phyloP scores from a whole-genome alignment of 2,888 invertebrate species.

The Cheilosia soror region DNA sequence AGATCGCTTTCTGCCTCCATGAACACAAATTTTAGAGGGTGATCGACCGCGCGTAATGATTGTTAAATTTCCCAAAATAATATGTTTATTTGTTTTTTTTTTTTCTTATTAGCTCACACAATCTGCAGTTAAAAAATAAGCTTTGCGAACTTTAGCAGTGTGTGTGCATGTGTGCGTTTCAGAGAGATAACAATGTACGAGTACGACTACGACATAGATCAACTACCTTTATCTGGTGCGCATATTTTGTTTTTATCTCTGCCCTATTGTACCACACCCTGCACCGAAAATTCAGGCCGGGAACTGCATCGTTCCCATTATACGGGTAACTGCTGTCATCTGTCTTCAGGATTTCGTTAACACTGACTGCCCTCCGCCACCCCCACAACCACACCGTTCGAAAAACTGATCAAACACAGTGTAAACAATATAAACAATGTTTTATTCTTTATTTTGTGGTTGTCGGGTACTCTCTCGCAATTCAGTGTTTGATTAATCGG shows the following conservation, averaged over 20 bases:
- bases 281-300: conserved; percentile 34
- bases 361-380: conserved; percentile 3
- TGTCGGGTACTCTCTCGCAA: conserved; percentile 18
- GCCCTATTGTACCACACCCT: conserved; percentile 17
- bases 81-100: conserved; percentile 31
- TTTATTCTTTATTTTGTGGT: conserved; percentile 21
- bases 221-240: conserved; percentile 70
- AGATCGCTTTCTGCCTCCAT: conserved; percentile 48
- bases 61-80: conserved; percentile 72
- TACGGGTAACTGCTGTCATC: conserved; percentile 68
- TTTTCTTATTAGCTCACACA: conserved; percentile 59
- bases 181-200: conserved; percentile 16
- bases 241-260: conserved; percentile 39
- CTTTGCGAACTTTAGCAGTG: conserved; percentile 25
- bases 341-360: conserved; percentile 41
- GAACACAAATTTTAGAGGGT: conserved; percentile 60
- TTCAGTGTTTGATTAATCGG: conserved; percentile 50
- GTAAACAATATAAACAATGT: conserved; percentile 50
- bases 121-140: conserved; percentile 64
- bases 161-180: neutral
- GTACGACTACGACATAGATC: conserved; percentile 54
- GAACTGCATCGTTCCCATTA: conserved; percentile 54
- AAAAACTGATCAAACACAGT: conserved; percentile 52
- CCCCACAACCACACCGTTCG: neutral
- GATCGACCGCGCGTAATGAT: conserved; percentile 70